Evolutionary conservation across 1,140 invertebrate genomes (phyloP).

Genomic region (Stenopsyche tienmushanensis): DNA sequence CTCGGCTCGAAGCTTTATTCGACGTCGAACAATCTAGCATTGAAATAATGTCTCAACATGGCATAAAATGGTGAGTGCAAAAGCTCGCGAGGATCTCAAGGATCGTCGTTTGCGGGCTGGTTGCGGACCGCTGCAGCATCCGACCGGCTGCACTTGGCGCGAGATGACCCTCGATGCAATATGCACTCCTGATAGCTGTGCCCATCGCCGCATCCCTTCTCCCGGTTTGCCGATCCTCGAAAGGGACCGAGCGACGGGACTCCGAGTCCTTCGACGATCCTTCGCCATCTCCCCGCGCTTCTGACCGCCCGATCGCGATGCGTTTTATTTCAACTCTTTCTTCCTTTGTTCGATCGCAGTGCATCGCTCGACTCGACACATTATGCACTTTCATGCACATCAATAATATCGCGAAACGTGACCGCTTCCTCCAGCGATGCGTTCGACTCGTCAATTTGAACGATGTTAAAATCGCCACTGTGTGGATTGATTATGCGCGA

Average conservation of each 20-base stretch:
- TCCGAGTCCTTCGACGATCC: conserved; percentile 10
- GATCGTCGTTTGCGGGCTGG: neutral
- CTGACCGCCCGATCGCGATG: conserved; percentile 29
- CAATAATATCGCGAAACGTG: too few species aligned
- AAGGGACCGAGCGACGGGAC: conserved; percentile 38
- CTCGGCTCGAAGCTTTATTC: neutral
- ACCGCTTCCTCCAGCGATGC: too few species aligned
- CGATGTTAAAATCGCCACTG: too few species aligned
- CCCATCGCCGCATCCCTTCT: conserved; percentile 41
- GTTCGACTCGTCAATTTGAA: too few species aligned
- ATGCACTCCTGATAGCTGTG: conserved; percentile 38
- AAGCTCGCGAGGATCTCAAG: too few species aligned
- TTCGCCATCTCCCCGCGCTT: conserved; percentile 5
- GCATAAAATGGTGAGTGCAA: too few species aligned
- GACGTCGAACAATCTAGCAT: too few species aligned
- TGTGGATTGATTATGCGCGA: too few species aligned
- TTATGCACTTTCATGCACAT: too few species aligned
- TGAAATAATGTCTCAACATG: too few species aligned
- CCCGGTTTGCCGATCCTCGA: conserved; percentile 27
- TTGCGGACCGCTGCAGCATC: neutral
- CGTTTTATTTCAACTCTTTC: conserved; percentile 33
- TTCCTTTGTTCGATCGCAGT: neutral
- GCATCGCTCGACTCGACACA: neutral
- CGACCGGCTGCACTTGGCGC: neutral
- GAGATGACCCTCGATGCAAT: conserved; percentile 23